A percentile compares a stretch with the other conserved stretches of the same genome.
These are phyloP conservation scores for Clytia hemisphaerica DNA, from an alignment of 30 jellyfish, hydroid and myxozoan genomes.

Conservation along the genomic window DNA sequence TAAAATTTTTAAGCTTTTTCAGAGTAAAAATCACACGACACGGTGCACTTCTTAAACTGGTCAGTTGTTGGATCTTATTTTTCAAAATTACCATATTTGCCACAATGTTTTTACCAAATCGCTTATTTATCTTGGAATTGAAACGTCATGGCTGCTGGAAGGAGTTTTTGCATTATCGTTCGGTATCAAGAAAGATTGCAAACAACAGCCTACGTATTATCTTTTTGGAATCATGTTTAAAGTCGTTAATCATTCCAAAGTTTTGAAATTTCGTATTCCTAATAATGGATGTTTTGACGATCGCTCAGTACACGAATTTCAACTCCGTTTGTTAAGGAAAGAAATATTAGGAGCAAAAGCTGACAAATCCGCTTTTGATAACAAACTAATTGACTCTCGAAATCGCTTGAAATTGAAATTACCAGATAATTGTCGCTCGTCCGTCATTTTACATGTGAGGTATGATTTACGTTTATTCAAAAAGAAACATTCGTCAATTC, in stretches of 20 bases:
- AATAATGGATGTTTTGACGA: slow-evolving; percentile 1
- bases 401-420: slow-evolving; percentile 14
- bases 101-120: no score
- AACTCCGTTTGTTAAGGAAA: background rate
- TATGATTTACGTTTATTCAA: slow-evolving; percentile 21
- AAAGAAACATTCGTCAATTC: slow-evolving; percentile 6
- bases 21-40: no score
- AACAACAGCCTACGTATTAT: slow-evolving; percentile 12
- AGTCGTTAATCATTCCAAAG: slow-evolving; percentile 2
- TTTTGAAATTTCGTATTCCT: background rate
- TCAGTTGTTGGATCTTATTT: no score
- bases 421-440: slow-evolving; percentile 6
- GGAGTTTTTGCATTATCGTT: slow-evolving; percentile 8
- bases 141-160: slow-evolving; percentile 19
- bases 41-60: no score
- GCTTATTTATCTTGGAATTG: slow-evolving; percentile 7
- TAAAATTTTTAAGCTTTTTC: no score
- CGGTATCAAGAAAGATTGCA: background rate
- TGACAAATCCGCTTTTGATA: no score
- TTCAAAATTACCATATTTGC: no score
- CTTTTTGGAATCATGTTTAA: background rate
- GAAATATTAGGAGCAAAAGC: background rate
- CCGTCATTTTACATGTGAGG: slow-evolving; percentile 13
- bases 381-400: no score
- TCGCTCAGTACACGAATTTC: no score